Evolutionary conservation across 92 coral and sea anemone genomes (phyloP), one percentile per base, ranked within the genome.

Genomic region (Isaurus tuberculatus): DNA sequence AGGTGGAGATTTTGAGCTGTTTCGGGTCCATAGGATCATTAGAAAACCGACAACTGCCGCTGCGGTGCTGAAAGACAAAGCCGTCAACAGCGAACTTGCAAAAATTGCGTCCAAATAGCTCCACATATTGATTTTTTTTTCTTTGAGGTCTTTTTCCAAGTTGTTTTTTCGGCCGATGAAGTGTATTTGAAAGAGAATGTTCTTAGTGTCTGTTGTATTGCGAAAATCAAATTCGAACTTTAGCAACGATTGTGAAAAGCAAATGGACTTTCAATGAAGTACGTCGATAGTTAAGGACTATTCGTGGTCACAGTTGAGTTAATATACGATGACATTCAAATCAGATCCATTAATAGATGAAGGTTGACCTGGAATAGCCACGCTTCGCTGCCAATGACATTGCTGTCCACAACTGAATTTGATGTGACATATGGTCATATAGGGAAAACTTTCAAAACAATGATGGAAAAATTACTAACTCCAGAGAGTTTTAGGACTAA

Each of bases 1-100:
- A 7, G 99, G 99, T 15, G 96, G 98, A 87, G 91, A 89, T 0
- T 26, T 66, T n/a, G 81, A 15, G 73, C n/a, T 55, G 17, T 65
- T 40, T 29, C 55, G 60, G 60, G 7, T 61, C 67, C 86, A 44
- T 15, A 63, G 33, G 36, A 70, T 57, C 72, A 70, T 73, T 17
- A 61, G n/a, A 43, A 79, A 69, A 77, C 73, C 81, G 29, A 77
- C 31, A 33, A 88, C 64, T 14, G 77, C 70, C 34, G 79, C 72
- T 26, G 83, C 82, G 10, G 65, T 68, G 26, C 89, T 87, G 71
- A 88, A 33, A 69, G 61, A 79, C 72, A 88, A 58, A 13, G 82
- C 82, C 55, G 70, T 77, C 82, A 77, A 36, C 49, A 77, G 20
- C 14, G 67, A 77, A 58, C 51, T 34, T 32, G 82, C 82, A 16